A percentile compares a stretch with the other conserved stretches of the same genome.
These are phyloP conservation scores for Nanger granti DNA, from an alignment of 2,113 vertebrate genomes.

Conservation along the genomic window DNA sequence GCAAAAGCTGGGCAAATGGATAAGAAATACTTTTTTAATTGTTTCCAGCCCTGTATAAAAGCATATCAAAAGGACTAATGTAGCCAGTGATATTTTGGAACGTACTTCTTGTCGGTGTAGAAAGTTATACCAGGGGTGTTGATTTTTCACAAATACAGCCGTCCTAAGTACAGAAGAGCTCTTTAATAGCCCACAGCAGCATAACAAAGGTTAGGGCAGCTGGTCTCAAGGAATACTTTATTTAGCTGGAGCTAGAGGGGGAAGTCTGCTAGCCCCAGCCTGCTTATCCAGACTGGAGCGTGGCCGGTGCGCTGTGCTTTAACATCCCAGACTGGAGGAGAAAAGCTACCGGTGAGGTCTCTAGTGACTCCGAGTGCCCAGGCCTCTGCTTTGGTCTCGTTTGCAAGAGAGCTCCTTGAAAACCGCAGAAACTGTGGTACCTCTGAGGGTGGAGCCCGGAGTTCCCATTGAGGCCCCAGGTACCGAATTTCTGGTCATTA, in stretches of 20 bases:
- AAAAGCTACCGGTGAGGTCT: background rate
- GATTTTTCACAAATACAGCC: conserved; percentile 43
- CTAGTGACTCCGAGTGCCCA: background rate
- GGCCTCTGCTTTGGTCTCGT: background rate
- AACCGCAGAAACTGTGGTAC: background rate
- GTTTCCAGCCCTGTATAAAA: background rate
- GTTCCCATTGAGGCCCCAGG: background rate
- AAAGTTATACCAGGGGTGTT: conserved; percentile 33
- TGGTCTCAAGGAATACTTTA: conserved; percentile 35
- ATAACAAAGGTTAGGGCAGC: conserved; percentile 41
- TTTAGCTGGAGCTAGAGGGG: conserved; percentile 46
- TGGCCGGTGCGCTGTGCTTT: conserved; percentile 31
- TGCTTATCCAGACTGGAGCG: conserved; percentile 48
- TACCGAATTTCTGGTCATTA: background rate
- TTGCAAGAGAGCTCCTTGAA: background rate
- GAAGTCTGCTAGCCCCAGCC: background rate
- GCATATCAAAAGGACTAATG: background rate
- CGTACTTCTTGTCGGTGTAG: conserved; percentile 3
- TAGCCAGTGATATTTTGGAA: conserved; percentile 9
- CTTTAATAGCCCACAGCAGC: conserved; percentile 40
- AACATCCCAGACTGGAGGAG: background rate
- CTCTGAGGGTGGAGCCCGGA: background rate
- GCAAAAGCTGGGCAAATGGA: conserved; percentile 5
- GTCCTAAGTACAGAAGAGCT: conserved; percentile 25
- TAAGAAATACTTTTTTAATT: background rate